A percentile compares a stretch with the other conserved stretches of the same genome.
Conservation (phyloP, 2,888 invertebrate genomes). For the Dynastes hyllus region DNA sequence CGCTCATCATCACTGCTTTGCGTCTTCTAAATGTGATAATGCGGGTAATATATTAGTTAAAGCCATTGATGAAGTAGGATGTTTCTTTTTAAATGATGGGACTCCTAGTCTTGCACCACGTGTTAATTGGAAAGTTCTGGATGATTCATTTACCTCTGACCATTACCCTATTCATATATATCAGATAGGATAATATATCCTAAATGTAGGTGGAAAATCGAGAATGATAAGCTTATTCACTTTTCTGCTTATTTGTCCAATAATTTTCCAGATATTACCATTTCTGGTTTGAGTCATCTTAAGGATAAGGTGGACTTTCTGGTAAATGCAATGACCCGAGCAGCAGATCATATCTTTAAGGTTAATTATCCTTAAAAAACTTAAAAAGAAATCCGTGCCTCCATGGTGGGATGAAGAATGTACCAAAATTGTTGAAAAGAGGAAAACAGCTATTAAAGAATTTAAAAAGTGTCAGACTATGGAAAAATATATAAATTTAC, state of each 20-base stretch:
- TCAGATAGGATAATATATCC: background rate
- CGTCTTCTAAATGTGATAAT: conserved; percentile 11
- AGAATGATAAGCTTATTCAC: background rate
- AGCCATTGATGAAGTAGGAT: background rate
- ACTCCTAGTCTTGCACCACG: background rate
- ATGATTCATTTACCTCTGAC: background rate
- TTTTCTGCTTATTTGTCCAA: background rate
- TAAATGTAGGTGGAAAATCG: conserved; percentile 15
- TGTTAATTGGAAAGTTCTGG: background rate
- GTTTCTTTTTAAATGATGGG: conserved; percentile 7
- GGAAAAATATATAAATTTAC: conserved; percentile 36
- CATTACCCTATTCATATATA: conserved; percentile 2
- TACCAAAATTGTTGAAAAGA: conserved; percentile 8
- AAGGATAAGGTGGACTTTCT: conserved; percentile 11
- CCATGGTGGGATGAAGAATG: conserved; percentile 39
- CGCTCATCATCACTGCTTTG: conserved; percentile 15
- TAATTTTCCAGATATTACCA: background rate
- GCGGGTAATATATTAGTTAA: conserved; percentile 19
- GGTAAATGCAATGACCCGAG: background rate
- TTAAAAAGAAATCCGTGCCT: background rate
- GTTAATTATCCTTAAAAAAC: background rate
- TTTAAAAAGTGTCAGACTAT: conserved; percentile 6
- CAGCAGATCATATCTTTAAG: background rate
- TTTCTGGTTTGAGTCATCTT: background rate
- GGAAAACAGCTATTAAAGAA: conserved; percentile 14